phyloP scores from a whole-genome alignment of 2,888 invertebrate species.

The Silvanus unidentatus region DNA sequence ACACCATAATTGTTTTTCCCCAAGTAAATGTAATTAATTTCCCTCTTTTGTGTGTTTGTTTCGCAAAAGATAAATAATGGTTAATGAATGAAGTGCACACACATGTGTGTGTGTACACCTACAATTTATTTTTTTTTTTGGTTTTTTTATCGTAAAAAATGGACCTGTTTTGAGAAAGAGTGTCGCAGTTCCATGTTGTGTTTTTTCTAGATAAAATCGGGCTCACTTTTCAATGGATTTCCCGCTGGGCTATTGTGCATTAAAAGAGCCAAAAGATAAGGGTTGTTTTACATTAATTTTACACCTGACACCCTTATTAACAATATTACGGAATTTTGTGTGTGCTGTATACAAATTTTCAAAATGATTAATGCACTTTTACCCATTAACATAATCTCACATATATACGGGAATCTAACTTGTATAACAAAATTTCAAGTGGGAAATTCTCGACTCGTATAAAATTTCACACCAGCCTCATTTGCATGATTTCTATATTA shows the following conservation, averaged over 20 bases:
- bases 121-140: too few relatives aligned
- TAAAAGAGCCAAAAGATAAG: slow-evolving; percentile 27
- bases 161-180: too few relatives aligned
- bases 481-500: too few relatives aligned
- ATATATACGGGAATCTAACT: not conserved
- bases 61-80: too few relatives aligned
- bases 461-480: too few relatives aligned
- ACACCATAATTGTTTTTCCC: too few relatives aligned
- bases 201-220: slow-evolving; percentile 25
- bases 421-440: too few relatives aligned
- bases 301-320: slow-evolving; percentile 31
- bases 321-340: slow-evolving; percentile 13
- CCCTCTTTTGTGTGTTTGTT: too few relatives aligned
- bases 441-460: too few relatives aligned
- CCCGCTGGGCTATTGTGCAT: slow-evolving; percentile 25
- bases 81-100: too few relatives aligned
- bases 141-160: too few relatives aligned
- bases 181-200: not conserved
- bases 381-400: slow-evolving; percentile 3
- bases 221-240: slow-evolving; percentile 28
- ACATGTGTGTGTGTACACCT: too few relatives aligned
- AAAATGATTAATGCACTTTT: slow-evolving; percentile 3
- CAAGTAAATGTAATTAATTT: slow-evolving; percentile 2
- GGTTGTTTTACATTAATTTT: slow-evolving; percentile 30
- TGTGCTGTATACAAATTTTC: not conserved